Conservation (phyloP, 1,140 invertebrate species). For the Philaenus spumarius region DNA sequence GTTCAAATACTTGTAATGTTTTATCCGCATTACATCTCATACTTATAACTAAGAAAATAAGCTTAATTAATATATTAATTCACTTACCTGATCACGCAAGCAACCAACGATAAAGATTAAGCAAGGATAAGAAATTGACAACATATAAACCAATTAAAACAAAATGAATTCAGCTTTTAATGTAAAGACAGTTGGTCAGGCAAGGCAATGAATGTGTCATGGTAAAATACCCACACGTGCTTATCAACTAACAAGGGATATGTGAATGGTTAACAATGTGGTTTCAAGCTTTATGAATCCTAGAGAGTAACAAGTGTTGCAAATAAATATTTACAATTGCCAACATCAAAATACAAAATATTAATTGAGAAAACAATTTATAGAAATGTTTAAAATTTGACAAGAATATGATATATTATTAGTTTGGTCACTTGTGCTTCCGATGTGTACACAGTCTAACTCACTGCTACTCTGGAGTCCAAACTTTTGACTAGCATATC, state of each 20-base stretch:
- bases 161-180: conserved; percentile 25
- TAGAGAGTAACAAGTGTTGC: conserved; percentile 16
- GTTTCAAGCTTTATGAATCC: conserved; percentile 18
- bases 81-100: too few species aligned
- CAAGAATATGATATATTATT: conserved; percentile 5
- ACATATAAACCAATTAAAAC: too few species aligned
- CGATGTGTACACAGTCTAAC: neutral
- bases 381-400: conserved; percentile 19
- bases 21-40: too few species aligned
- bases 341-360: conserved; percentile 19
- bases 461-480: neutral
- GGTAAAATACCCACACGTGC: conserved; percentile 12
- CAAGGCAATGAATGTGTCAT: conserved; percentile 6
- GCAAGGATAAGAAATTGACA: too few species aligned
- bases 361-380: conserved; percentile 9
- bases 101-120: too few species aligned
- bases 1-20: too few species aligned
- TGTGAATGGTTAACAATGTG: conserved; percentile 25
- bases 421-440: conserved; percentile 23
- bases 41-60: too few species aligned
- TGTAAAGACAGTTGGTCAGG: conserved; percentile 26
- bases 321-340: conserved; percentile 16
- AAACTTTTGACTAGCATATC: conserved; percentile 3
- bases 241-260: conserved; percentile 19
- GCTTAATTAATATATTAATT: too few species aligned